phyloP scores from a whole-genome alignment of 2,888 invertebrate genomes.

The Tanaodytes sp. region DNA sequence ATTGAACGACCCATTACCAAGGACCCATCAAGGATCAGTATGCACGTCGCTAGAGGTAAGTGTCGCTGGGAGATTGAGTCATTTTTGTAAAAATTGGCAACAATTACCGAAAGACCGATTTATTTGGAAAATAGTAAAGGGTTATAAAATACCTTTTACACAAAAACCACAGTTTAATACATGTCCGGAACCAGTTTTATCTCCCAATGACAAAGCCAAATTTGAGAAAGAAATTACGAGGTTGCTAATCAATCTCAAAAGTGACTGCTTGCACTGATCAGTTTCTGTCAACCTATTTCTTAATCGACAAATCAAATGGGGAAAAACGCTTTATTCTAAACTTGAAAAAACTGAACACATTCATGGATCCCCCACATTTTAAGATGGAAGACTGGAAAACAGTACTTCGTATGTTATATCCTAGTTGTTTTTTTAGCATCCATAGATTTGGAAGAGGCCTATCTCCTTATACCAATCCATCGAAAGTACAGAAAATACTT shows the following conservation, averaged over 20 bases:
- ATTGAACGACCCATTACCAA: not conserved
- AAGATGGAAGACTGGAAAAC: conserved; percentile 25
- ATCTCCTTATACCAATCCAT: conserved; percentile 37
- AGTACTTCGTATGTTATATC: not conserved
- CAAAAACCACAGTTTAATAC: conserved; percentile 1
- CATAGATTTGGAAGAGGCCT: conserved; percentile 30
- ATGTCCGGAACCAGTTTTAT: not conserved
- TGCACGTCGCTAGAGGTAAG: conserved; percentile 5
- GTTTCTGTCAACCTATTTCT: not conserved
- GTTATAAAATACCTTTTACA: conserved; percentile 23
- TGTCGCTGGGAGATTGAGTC: conserved; percentile 9
- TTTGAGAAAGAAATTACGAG: conserved; percentile 11
- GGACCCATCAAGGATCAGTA: not conserved
- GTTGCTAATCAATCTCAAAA: not conserved
- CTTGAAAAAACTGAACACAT: conserved; percentile 19
- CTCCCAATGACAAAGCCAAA: not conserved
- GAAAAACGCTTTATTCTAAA: conserved; percentile 34
- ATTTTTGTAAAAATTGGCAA: conserved; percentile 9
- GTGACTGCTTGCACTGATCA: not conserved
- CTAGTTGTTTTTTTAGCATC: conserved; percentile 2
- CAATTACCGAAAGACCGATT: conserved; percentile 4
- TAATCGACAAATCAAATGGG: conserved; percentile 9
- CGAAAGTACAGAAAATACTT: conserved; percentile 13
- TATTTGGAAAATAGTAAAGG: conserved; percentile 3
- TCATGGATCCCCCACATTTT: conserved; percentile 16